These are phyloP conservation scores for Euwallacea fornicatus DNA, from an alignment of 1,140 invertebrate species.

Conservation along the genomic window DNA sequence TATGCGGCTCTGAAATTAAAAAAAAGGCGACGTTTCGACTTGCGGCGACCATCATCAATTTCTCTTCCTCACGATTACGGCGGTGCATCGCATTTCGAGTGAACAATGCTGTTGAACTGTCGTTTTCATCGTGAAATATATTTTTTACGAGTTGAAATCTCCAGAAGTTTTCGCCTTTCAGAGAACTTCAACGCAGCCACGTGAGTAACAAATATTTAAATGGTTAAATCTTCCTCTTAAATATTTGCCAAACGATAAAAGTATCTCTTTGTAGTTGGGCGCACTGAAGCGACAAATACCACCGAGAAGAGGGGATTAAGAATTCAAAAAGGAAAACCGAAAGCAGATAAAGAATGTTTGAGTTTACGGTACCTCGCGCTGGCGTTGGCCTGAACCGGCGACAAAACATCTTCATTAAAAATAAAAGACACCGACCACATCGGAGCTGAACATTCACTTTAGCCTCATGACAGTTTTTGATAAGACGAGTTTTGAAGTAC, in stretches of 20 bases:
- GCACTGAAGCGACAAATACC: conserved; percentile 16
- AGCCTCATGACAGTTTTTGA: too few species aligned
- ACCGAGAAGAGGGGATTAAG: conserved; percentile 15
- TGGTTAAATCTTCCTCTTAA: conserved; percentile 5
- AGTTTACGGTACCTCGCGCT: conserved; percentile 20
- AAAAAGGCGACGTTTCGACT: too few species aligned
- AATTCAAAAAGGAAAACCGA: conserved; percentile 22
- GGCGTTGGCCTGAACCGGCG: background rate
- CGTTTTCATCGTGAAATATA: too few species aligned
- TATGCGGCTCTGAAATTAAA: too few species aligned
- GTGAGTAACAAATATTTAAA: conserved; percentile 17
- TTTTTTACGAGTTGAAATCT: too few species aligned
- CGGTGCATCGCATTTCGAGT: too few species aligned
- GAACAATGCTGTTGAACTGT: too few species aligned
- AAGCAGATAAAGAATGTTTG: conserved; percentile 23
- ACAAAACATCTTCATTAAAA: conserved; percentile 27
- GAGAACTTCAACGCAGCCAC: background rate
- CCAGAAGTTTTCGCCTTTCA: too few species aligned
- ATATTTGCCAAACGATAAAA: conserved; percentile 27
- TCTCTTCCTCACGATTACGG: too few species aligned
- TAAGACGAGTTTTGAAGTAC: too few species aligned
- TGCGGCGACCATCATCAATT: too few species aligned
- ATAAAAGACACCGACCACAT: conserved; percentile 14
- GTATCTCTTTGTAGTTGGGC: conserved; percentile 11
- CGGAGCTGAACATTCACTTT: too few species aligned